Evolutionary conservation across 2,888 invertebrate species (phyloP).

Genomic region (Idaea biselata): DNA sequence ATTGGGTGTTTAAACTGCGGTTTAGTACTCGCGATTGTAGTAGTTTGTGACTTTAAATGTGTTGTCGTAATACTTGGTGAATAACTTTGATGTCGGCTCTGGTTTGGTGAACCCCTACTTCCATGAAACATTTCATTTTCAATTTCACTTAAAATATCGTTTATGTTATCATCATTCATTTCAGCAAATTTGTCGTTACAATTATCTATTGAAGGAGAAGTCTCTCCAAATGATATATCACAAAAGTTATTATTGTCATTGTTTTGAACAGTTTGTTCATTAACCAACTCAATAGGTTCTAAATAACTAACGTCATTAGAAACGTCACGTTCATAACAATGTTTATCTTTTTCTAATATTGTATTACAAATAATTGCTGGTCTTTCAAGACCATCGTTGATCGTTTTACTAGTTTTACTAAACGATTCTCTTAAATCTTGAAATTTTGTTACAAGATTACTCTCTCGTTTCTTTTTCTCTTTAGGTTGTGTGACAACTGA

Average conservation of each 20-base stretch:
- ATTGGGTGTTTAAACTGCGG: neutral
- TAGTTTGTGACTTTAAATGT: neutral
- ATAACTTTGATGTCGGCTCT: neutral
- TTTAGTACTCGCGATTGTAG: neutral
- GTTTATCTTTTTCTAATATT: slow-evolving; percentile 25
- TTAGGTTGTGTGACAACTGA: slow-evolving; percentile 43
- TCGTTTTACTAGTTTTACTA: slow-evolving; percentile 42
- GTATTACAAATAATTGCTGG: slow-evolving; percentile 33
- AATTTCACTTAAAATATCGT: slow-evolving; percentile 55
- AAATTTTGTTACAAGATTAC: slow-evolving; percentile 50
- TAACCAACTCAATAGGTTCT: too few relatives aligned
- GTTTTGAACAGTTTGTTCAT: neutral
- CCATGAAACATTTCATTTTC: slow-evolving; percentile 57
- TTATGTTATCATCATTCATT: slow-evolving; percentile 47
- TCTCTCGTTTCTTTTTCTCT: slow-evolving; percentile 64
- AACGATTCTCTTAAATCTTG: slow-evolving; percentile 55
- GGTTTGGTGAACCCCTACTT: neutral
- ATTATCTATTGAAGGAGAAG: slow-evolving; percentile 8
- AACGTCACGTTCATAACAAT: neutral
- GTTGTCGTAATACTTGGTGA: neutral
- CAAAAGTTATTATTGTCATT: slow-evolving; percentile 5
- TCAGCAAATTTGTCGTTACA: slow-evolving; percentile 36
- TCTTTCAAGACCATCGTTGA: slow-evolving; percentile 38
- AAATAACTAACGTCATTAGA: too few relatives aligned
- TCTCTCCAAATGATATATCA: slow-evolving; percentile 12